A percentile compares a stretch with the other conserved stretches of the same genome.
phyloP scores from a whole-genome alignment of 2,113 vertebrate species.

The Corapipo altera region DNA sequence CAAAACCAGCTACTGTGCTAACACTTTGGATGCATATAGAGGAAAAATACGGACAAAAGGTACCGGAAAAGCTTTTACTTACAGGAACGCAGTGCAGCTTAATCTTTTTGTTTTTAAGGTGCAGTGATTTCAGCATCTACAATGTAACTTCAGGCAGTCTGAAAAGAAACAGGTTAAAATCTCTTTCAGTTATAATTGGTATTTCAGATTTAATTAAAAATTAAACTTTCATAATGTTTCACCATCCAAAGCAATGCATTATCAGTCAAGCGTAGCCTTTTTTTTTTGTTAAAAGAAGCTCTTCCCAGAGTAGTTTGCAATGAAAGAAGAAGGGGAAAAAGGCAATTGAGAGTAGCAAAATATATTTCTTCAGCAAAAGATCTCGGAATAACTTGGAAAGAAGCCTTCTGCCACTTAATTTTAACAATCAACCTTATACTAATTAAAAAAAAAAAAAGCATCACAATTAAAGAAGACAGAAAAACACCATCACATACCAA shows the following conservation, averaged over 20 bases:
- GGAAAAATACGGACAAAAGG: constrained; percentile 69
- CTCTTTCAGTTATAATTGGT: constrained; percentile 89
- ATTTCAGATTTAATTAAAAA: constrained; percentile 91
- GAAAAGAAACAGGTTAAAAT: constrained; percentile 90
- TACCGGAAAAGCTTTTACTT: constrained; percentile 75
- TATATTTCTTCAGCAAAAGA: constrained; percentile 66
- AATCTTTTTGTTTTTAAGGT: constrained; percentile 84
- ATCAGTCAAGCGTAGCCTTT: constrained; percentile 83
- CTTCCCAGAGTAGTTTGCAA: constrained; percentile 78
- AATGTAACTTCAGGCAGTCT: constrained; percentile 85
- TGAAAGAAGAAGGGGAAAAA: constrained; percentile 73
- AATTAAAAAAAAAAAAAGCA: constrained; percentile 32
- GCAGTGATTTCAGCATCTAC: constrained; percentile 82
- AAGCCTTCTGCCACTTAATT: constrained; percentile 62
- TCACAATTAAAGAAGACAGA: constrained; percentile 51
- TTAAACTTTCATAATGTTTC: constrained; percentile 91
- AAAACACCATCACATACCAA: constrained; percentile 55
- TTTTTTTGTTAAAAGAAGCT: constrained; percentile 66
- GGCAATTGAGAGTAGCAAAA: constrained; percentile 76
- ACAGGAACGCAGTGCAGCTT: constrained; percentile 75
- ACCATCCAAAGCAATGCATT: constrained; percentile 87
- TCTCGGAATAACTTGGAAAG: constrained; percentile 60
- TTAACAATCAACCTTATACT: constrained; percentile 63
- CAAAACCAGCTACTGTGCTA: constrained; percentile 67
- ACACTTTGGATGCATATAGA: constrained; percentile 66